A percentile compares a stretch with the other conserved stretches of the same genome.
Conservation (phyloP, 2,113 vertebrate genomes). For the Strigops habroptila region DNA sequence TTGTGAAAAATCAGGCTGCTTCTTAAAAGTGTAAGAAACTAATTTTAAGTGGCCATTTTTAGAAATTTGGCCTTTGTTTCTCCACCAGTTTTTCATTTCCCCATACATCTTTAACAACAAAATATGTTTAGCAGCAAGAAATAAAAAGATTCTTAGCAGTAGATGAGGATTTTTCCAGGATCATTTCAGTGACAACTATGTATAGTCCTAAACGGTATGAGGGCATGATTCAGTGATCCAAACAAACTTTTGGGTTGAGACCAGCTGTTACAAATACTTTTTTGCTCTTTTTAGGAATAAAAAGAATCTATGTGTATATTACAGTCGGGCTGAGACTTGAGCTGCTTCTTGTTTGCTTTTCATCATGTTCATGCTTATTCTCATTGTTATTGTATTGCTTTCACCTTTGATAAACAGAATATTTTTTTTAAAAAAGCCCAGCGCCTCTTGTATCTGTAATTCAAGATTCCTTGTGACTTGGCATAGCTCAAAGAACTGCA, state of each 20-base stretch:
- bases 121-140: conserved; percentile 10
- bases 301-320: conserved; percentile 37
- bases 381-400: conserved; percentile 61
- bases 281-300: conserved; percentile 61
- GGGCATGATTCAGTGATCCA: conserved; percentile 29
- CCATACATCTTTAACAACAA: not conserved
- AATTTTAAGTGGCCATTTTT: not conserved
- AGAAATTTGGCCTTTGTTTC: not conserved
- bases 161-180: conserved; percentile 16
- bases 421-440: not conserved
- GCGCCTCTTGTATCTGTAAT: not conserved
- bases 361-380: conserved; percentile 33
- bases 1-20: not conserved
- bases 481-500: not conserved
- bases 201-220: not conserved
- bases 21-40: not conserved
- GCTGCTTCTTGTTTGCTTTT: conserved; percentile 45
- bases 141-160: not conserved
- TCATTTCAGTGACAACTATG: not conserved
- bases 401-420: conserved; percentile 64
- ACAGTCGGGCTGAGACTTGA: conserved; percentile 17
- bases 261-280: conserved; percentile 29
- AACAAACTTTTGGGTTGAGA: conserved; percentile 50
- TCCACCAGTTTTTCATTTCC: not conserved
- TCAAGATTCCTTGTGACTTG: conserved; percentile 41